Evolutionary conservation across 2,113 vertebrate genomes (phyloP), one percentile per base, ranked within the genome.

Genomic region (Misgurnus mizolepis): DNA sequence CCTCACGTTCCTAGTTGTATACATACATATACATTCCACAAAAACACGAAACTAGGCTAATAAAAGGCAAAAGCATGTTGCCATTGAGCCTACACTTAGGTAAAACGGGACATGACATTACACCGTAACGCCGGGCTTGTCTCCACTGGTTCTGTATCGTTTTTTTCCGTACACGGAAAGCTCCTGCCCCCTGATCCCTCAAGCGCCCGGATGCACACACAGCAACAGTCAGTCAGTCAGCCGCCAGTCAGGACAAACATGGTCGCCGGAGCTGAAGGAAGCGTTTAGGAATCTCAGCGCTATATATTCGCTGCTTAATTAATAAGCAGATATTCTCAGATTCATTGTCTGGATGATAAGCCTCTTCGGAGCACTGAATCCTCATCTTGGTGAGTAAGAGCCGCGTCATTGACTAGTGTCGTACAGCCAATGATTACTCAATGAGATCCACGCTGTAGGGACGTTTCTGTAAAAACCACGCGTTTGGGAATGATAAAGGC

Each of bases 131-230:
- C 22, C 67, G 11, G 58, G 43, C 34, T 62, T 17, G 72, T 64
- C 58, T 75, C 43, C 43, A 39, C 18, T 39, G 18, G 22, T 17
- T 75, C 22, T 49, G 47, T 75, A 14, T 14, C 58, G 22, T 34
- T 41, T 76, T 76, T 53, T 9, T 10, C 73, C 60, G 60, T 64
- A 39, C 43, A 76, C 74, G 74, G 61, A 53, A 66, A 76, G 43
- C 78, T 78, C 78, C 78, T 17, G 67, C 78, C 67, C 73, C 43
- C 70, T 49, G 71, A 50, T 60, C 55, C 27, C 40, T 49, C 49
- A 85, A 82, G 61, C 67, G 49, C 80, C 83, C 83, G 83, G 83
- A 85, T 85, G 83, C 43, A 72, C 49, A 72, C 12, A 15, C 49
- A 66, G 77, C 71, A 70, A 61, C 68, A 45, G 72, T 22, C 53